Conservation (phyloP, 2,888 invertebrate species). For the Periphyllus acericola region DNA sequence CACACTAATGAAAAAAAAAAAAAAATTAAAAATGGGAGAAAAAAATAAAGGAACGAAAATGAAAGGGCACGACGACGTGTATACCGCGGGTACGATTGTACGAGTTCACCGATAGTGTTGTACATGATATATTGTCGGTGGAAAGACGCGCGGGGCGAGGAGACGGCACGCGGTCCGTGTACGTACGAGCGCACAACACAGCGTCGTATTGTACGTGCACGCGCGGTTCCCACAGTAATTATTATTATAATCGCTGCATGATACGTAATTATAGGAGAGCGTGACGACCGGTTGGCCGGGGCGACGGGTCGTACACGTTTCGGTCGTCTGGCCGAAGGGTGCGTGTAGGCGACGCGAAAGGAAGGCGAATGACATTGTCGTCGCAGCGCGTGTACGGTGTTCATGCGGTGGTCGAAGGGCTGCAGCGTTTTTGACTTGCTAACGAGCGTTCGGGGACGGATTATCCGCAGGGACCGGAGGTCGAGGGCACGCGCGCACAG, state of each 20-base stretch:
- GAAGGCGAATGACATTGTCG: neutral
- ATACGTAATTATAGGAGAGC: constrained; percentile 45
- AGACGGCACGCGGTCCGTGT: constrained; percentile 6
- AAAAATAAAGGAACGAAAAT: neutral
- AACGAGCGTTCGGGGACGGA: constrained; percentile 55
- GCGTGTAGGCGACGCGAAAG: neutral
- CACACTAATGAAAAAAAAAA: too few relatives aligned
- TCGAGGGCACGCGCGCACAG: neutral
- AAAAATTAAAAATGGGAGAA: too few relatives aligned
- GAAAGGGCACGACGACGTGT: neutral
- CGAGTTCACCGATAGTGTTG: neutral
- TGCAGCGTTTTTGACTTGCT: constrained; percentile 54
- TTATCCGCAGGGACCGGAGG: constrained; percentile 7
- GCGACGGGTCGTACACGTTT: constrained; percentile 5
- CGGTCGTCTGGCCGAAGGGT: neutral
- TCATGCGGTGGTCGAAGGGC: neutral
- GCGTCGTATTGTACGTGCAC: neutral
- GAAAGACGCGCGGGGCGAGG: neutral
- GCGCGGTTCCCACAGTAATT: constrained; percentile 50
- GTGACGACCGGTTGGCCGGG: constrained; percentile 14
- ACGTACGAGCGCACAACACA: neutral
- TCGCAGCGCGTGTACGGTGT: neutral
- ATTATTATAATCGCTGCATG: neutral
- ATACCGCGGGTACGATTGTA: neutral
- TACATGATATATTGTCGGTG: neutral